These are phyloP conservation scores for Chaetura pelagica DNA, from an alignment of 2,113 vertebrate species.

Conservation along the genomic window DNA sequence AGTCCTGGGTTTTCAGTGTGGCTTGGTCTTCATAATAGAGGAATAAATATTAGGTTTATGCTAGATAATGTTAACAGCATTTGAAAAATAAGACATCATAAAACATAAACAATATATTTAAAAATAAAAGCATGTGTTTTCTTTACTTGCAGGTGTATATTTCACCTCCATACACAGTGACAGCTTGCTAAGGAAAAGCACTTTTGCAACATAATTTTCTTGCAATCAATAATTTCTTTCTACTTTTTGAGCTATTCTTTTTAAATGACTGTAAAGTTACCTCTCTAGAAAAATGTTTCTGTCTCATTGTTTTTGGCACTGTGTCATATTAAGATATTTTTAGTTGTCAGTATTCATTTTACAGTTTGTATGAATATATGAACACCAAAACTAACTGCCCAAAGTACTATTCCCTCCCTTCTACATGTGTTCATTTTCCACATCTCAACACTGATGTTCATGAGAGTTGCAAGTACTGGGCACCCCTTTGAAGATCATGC, in stretches of 20 bases:
- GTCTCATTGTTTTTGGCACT: slow-evolving; percentile 44
- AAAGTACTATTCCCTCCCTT: neutral
- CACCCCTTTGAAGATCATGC: neutral
- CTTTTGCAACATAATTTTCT: slow-evolving; percentile 25
- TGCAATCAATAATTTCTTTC: slow-evolving; percentile 38
- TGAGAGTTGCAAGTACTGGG: neutral
- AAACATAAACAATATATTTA: slow-evolving; percentile 71
- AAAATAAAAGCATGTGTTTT: slow-evolving; percentile 68
- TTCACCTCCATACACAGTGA: slow-evolving; percentile 39
- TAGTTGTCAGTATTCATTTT: slow-evolving; percentile 34
- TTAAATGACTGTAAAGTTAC: slow-evolving; percentile 37
- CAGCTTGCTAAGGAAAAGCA: slow-evolving; percentile 52
- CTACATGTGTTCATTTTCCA: slow-evolving; percentile 11
- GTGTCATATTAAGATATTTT: slow-evolving; percentile 1
- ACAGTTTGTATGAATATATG: neutral
- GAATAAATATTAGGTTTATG: slow-evolving; percentile 79
- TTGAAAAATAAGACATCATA: slow-evolving; percentile 74
- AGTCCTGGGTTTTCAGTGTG: slow-evolving; percentile 50
- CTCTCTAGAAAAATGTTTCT: slow-evolving; percentile 32
- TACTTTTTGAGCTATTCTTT: slow-evolving; percentile 43
- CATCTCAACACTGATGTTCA: neutral
- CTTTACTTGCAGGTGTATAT: slow-evolving; percentile 56
- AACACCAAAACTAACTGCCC: neutral
- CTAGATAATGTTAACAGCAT: slow-evolving; percentile 57
- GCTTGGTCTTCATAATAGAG: slow-evolving; percentile 38